A percentile compares a stretch with the other conserved stretches of the same genome.
These are phyloP conservation scores for Catocala sponsa DNA, from an alignment of 2,888 invertebrate genomes.

Conservation along the genomic window DNA sequence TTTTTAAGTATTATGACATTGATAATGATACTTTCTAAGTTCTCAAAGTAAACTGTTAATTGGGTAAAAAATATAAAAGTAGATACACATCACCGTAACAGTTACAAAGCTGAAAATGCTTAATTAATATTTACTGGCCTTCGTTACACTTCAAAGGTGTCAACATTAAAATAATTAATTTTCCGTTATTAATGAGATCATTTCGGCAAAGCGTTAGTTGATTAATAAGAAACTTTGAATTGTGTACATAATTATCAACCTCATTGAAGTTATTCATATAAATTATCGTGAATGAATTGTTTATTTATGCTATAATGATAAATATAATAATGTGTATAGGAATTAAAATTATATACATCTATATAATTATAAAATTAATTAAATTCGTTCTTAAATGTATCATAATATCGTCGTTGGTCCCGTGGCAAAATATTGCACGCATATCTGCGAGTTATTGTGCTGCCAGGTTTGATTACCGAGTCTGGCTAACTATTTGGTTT, in stretches of 20 bases:
- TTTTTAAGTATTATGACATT: too few relatives aligned
- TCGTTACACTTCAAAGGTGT: constrained; percentile 59
- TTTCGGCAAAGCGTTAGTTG: constrained; percentile 50
- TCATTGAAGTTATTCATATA: constrained; percentile 39
- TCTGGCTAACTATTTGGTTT: too few relatives aligned
- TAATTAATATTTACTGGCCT: constrained; percentile 58
- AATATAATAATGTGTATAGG: too few relatives aligned
- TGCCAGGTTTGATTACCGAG: too few relatives aligned
- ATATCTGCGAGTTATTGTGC: too few relatives aligned
- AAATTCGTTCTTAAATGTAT: too few relatives aligned
- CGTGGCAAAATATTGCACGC: too few relatives aligned
- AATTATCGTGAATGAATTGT: background rate
- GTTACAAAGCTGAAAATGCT: constrained; percentile 49
- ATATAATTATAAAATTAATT: too few relatives aligned
- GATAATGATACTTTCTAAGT: background rate
- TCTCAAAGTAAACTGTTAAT: constrained; percentile 34
- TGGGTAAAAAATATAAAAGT: constrained; percentile 22
- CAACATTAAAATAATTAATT: constrained; percentile 59
- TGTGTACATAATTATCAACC: constrained; percentile 41
- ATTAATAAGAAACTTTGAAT: constrained; percentile 55
- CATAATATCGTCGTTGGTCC: too few relatives aligned
- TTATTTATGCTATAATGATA: too few relatives aligned
- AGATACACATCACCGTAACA: constrained; percentile 3
- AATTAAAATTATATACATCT: too few relatives aligned
- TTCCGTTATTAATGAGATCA: constrained; percentile 59